Evolutionary conservation across 2,888 invertebrate genomes (phyloP).

Genomic region (Blera fallax): DNA sequence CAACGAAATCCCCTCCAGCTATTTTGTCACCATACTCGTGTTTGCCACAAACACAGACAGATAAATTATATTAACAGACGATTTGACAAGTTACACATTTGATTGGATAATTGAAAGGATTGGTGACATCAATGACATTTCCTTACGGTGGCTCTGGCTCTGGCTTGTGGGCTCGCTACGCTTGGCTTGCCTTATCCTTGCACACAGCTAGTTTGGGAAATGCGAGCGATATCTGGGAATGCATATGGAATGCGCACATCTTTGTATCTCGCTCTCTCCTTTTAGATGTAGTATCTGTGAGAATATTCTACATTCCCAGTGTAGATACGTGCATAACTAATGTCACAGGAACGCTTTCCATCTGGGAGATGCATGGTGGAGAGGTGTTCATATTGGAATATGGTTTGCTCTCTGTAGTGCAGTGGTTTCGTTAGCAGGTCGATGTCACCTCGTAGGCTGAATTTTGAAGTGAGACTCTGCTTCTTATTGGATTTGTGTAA

Average conservation of each 20-base stretch:
- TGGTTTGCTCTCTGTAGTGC: constrained; percentile 1
- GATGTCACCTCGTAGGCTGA: neutral
- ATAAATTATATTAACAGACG: constrained; percentile 45
- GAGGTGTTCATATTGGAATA: constrained; percentile 13
- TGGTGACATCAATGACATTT: constrained; percentile 46
- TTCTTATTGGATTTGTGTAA: too few species aligned
- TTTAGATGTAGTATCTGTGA: neutral
- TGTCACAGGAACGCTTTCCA: constrained; percentile 14
- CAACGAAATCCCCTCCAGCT: neutral
- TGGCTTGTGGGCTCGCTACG: neutral
- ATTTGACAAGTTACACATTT: constrained; percentile 58
- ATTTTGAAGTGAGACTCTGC: neutral
- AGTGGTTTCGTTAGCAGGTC: constrained; percentile 12
- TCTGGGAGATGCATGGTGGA: constrained; percentile 7
- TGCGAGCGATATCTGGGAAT: neutral
- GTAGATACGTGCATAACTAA: constrained; percentile 1
- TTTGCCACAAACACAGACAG: constrained; percentile 28
- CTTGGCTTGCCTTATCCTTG: neutral
- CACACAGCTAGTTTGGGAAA: neutral
- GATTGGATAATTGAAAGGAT: constrained; percentile 49
- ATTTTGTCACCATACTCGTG: neutral
- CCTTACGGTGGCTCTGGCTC: neutral
- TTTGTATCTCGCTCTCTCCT: too few species aligned
- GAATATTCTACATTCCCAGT: neutral
- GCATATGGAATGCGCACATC: neutral